Base-by-base conservation (phyloP, 2,797 vertebrate genomes). In the Sternotherus odoratus region DNA sequence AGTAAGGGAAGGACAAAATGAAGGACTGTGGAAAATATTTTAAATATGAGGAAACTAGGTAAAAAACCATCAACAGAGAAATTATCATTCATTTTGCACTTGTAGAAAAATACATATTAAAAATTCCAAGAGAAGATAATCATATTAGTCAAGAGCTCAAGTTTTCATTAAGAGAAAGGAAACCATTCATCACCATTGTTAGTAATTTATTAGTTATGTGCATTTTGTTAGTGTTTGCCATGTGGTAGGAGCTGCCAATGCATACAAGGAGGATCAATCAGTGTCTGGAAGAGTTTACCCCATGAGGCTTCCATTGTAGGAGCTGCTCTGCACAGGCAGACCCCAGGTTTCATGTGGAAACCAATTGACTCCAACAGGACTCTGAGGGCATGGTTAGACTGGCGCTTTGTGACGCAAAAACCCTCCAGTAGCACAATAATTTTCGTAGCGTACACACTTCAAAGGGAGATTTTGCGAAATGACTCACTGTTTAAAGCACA, bases 131-230 rank as follows among this genome's bases (percentile, higher is more conserved):
- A 15, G 88, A 63, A 43, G 75, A 79, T 88, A 85, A 39, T 95
- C 0, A 80, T 79, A 89, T 89, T 85, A 74, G 53, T 87, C 78
- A 81, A 77, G 83, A 78, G 12, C 30, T 16, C 48, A 88, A 11
- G 46, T 93, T 94, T 50, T 82, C 30, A 77, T 57, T 91, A 79
- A 54, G 84, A 26, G 53, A 90, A 77, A 84, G 79, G 0, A 94
- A 80, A 92, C 77, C 53, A 43, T 79, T 39, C 12, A 93, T 77
- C 43, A 88, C 26, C 13, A 51, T 85, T 83, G 80, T 66, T 92
- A 36, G 74, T 82, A 83, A 60, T 91, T n/a, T 89, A 39, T 89
- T 66, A 87, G 88, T 69, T 94, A 84, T 95, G 93, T 91, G 87
- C 77, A 85, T 95, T 88, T 69, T 69, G 66, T 69, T 69, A 69